Evolutionary conservation across 1,140 invertebrate genomes (phyloP), one percentile per base, ranked within the genome.

Genomic region (Lordiphosa clarofinis): DNA sequence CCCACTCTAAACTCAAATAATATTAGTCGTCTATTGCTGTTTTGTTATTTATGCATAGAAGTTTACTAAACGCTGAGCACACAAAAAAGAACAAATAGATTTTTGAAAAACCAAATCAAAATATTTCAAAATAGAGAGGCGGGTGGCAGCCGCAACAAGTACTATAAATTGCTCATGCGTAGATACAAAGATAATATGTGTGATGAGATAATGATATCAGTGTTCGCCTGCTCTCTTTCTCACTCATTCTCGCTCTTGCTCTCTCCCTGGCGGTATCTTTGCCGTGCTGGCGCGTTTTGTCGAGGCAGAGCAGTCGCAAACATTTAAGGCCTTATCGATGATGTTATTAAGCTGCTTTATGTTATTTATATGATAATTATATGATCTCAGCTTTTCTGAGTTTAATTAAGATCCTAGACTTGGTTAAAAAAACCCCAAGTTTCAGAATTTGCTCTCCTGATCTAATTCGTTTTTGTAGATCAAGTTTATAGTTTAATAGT

Each of bases 131-230:
- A 21, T 43, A 31, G 39, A 67, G 47, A 52, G 38, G 37, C 40
- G 42, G 48, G 38, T 59, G 43, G 10, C 42, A 58, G 50, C 54
- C 55, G 65, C 48, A 40, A 46, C 66, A 38, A 42, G 36, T 24
- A 39, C 13, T 55, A 40, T 15, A 3, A 48, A 36, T 42, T 24
- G 39, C 42, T 24, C 13, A 37, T 11, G 35, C 31, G n/a, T 68
- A 42, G 24, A 56, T 54, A 57, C 15, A 48, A 28, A 56, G 48
- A 56, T 48, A 56, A 21, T 43, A 39, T 52, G n/a, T 56, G 6
- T 40, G 47, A 38, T 21, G 40, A 74, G 71, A 79, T 75, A 81
- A 53, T 68, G 71, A 74, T 79, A 79, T 62, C 75, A 58, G 24
- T 50, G 57, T 38, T 38, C 21, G 36, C 40, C 21, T 24, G 38